Percentiles rank a stretch among this genome's conserved stretches.
Evolutionary conservation across 2,888 invertebrate species (phyloP).

Genomic region (Colletes collaris): DNA sequence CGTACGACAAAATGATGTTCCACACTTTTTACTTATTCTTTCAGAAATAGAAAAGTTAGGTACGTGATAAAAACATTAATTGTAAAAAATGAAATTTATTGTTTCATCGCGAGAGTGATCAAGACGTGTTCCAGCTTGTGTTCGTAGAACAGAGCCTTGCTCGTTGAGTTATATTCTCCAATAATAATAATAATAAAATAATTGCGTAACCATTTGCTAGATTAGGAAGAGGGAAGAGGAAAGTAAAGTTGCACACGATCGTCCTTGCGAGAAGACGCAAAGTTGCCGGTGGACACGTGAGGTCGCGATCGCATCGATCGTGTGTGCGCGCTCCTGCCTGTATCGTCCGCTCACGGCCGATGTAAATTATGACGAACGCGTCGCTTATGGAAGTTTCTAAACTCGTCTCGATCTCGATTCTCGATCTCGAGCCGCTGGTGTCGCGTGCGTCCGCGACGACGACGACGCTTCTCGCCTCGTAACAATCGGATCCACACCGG

Average conservation of each 20-base stretch:
- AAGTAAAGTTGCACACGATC: conserved; percentile 18
- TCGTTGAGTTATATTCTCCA: too few relatives aligned
- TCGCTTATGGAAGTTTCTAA: conserved; percentile 40
- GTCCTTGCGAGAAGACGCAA: conserved; percentile 36
- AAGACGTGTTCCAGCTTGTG: too few relatives aligned
- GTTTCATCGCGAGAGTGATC: too few relatives aligned
- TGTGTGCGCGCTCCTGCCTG: not conserved
- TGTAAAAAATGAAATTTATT: too few relatives aligned
- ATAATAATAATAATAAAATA: too few relatives aligned
- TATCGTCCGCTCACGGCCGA: conserved; percentile 14
- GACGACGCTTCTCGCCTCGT: conserved; percentile 33
- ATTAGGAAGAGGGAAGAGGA: not conserved
- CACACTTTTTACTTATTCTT: too few relatives aligned
- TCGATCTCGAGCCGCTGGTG: conserved; percentile 16
- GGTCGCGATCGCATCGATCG: conserved; percentile 55
- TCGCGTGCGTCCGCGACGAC: conserved; percentile 44
- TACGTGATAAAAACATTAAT: too few relatives aligned
- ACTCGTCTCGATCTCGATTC: conserved; percentile 49
- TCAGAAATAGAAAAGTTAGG: too few relatives aligned
- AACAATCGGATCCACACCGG: conserved; percentile 64
- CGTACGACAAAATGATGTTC: too few relatives aligned
- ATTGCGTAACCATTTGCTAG: too few relatives aligned
- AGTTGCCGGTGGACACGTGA: conserved; percentile 54
- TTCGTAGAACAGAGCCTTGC: too few relatives aligned
- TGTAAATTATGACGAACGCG: conserved; percentile 41